Base-by-base conservation (phyloP, 2,888 invertebrate genomes). In the Muschampia plurimacula region DNA sequence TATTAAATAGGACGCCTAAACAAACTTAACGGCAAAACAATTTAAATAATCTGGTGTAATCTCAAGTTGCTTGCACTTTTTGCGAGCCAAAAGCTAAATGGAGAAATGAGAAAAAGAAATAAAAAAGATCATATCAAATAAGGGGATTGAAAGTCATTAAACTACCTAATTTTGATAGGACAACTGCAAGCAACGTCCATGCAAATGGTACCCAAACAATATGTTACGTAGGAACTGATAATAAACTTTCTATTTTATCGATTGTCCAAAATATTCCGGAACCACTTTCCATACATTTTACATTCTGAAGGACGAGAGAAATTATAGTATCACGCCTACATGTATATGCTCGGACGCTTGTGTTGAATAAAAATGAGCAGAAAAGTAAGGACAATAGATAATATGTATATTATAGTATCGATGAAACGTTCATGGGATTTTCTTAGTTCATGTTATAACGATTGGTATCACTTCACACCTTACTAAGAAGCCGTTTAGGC, bases 231-330 rank as follows among this genome's bases (percentile, higher is more conserved):
- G 74, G 67, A 22, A 72, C 52, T 72, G 64, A 74, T 86, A 87
- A 89, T 89, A 85, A 84, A 89, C 92, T 92, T 92, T 91, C 92
- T 89, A 85, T 87, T 89, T 87, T 84, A 91, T 88, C 84, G 91
- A 87, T 87, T 84, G 87, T 86, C 89, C 89, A 92, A 90, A 93
- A 91, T 88, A 89, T 90, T 88, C 90, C 89, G 89, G 88, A 87
- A 87, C 85, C 82, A 88, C 93, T 93, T 93, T 93, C 93, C 87
- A 89, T 84, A 77, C 84, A 84, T 92, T 93, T 93, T 78, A 80
- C 78, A 81, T 82, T 92, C 92, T 86, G 88, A 91, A 90, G 92
- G 92, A 89, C 90, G 83, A 89, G 92, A 87, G 93, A 94, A 93
- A 94, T 91, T 89, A 93, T 92, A 91, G 80, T 86, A 84, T 87